Evolutionary conservation across 2,113 vertebrate genomes (phyloP).

Genomic region (Oreochromis aureus): DNA sequence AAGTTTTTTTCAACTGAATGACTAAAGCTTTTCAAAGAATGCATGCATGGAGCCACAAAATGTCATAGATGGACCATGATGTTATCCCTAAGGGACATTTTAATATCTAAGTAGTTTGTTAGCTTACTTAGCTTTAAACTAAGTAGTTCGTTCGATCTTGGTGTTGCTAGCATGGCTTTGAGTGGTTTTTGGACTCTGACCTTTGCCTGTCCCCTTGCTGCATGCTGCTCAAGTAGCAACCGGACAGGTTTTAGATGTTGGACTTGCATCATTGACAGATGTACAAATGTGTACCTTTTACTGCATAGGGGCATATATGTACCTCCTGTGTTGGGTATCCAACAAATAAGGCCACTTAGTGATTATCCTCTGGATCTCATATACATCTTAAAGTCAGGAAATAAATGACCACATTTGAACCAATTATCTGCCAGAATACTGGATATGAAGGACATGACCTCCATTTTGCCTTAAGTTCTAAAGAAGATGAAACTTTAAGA

Average conservation of each 20-base stretch:
- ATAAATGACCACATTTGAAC: neutral
- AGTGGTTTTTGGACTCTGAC: neutral
- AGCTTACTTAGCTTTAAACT: neutral
- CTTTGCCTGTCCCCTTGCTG: neutral
- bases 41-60: neutral
- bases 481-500: neutral
- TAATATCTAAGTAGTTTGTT: neutral
- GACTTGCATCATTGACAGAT: neutral
- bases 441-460: neutral
- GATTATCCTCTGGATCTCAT: neutral
- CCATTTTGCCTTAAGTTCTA: neutral
- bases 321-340: neutral
- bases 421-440: neutral
- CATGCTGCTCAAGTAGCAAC: neutral
- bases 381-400: neutral
- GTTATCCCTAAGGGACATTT: neutral
- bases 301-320: neutral
- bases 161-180: neutral
- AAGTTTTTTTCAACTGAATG: neutral
- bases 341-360: neutral
- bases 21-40: neutral
- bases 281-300: neutral
- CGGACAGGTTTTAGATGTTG: neutral
- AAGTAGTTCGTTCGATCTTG: neutral
- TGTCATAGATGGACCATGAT: neutral